Percentiles rank a stretch among this genome's conserved stretches.
These are phyloP conservation scores for Tauraco erythrolophus DNA, from an alignment of 2,113 vertebrate species.

Conservation along the genomic window DNA sequence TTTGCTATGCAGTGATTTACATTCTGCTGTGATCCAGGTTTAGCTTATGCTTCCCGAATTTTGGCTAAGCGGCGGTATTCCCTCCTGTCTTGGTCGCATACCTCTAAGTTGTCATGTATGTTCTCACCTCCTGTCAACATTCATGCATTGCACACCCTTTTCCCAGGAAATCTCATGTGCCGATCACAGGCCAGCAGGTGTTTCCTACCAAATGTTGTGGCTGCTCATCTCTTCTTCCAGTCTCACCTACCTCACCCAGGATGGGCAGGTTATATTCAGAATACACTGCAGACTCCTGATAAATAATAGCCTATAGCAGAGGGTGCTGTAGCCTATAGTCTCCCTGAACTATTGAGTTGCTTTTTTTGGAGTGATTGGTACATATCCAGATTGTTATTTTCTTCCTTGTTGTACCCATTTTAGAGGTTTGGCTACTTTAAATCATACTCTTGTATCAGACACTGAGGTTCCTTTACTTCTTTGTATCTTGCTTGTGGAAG, in stretches of 20 bases:
- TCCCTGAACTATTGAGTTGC: not conserved
- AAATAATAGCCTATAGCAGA: not conserved
- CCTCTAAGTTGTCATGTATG: not conserved
- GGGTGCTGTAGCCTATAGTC: not conserved
- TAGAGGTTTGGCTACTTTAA: not conserved
- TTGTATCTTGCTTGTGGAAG: not conserved
- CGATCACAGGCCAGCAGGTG: not conserved
- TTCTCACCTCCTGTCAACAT: conserved; percentile 31
- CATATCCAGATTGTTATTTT: not conserved
- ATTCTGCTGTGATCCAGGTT: not conserved
- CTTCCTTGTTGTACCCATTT: not conserved
- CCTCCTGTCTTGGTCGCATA: not conserved
- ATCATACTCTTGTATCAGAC: not conserved
- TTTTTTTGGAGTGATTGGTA: not conserved
- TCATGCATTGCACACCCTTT: not conserved
- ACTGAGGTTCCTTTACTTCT: not conserved
- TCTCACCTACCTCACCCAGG: not conserved
- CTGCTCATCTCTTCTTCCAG: not conserved
- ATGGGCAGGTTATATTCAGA: not conserved
- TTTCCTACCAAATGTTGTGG: conserved; percentile 11
- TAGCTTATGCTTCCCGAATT: not conserved
- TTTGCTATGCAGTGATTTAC: not conserved
- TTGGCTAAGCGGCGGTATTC: not conserved
- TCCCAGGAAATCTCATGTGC: not conserved
- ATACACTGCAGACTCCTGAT: not conserved